phyloP scores from a whole-genome alignment of 1,140 invertebrate species.

The Acromyrmex heyeri region DNA sequence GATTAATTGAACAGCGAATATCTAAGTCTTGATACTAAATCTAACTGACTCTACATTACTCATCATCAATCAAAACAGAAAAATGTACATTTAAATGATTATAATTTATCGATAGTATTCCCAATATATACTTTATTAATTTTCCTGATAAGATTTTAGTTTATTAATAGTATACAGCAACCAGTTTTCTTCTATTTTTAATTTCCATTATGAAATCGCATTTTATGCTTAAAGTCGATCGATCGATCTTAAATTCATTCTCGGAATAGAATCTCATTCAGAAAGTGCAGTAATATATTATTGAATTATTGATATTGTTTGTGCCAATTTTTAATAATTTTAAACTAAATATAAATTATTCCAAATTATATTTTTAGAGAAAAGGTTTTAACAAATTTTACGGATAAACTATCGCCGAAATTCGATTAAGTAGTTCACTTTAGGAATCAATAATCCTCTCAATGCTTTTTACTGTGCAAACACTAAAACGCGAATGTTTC shows the following conservation, averaged over 20 bases:
- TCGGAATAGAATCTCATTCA: not conserved
- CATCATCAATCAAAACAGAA: not conserved
- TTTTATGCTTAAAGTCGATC: not conserved
- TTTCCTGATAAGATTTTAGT: not conserved
- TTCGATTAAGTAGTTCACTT: not conserved
- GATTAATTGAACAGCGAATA: not conserved
- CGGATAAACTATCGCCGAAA: not conserved
- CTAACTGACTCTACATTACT: conserved; percentile 10
- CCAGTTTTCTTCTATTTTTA: not conserved
- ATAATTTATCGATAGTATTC: not conserved
- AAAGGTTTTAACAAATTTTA: not conserved
- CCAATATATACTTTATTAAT: not conserved
- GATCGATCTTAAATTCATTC: not conserved
- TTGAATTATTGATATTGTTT: not conserved
- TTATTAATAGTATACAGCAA: not conserved
- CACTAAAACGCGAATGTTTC: not conserved
- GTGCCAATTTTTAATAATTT: too few species aligned
- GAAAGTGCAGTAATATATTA: not conserved
- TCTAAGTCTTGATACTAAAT: not conserved
- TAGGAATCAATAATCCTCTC: not conserved
- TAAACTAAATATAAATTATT: not conserved
- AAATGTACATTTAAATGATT: not conserved
- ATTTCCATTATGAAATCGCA: not conserved
- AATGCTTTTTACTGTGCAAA: conserved; percentile 1
- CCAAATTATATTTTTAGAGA: not conserved